A percentile compares a stretch with the other conserved stretches of the same genome.
phyloP scores from a whole-genome alignment of 1,140 invertebrate species.

The honey bee (Apis mellifera) region DNA sequence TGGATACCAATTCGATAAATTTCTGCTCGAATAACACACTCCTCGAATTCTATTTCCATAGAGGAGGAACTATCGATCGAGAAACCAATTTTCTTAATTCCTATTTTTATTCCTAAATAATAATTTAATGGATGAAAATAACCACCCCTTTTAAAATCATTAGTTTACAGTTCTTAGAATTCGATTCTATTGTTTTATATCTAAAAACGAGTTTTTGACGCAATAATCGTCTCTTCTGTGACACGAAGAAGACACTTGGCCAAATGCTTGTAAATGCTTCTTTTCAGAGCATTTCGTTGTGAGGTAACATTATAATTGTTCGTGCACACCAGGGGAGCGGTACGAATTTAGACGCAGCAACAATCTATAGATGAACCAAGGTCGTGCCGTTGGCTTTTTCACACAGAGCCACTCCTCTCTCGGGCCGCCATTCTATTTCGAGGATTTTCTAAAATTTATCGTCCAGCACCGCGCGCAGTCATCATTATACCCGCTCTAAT shows the following conservation, averaged over 20 bases:
- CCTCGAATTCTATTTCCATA: too few species aligned
- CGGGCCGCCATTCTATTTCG: slow-evolving; percentile 56
- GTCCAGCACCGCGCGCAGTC: slow-evolving; percentile 20
- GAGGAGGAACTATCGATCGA: too few species aligned
- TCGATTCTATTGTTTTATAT: neutral
- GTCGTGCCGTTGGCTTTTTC: slow-evolving; percentile 62
- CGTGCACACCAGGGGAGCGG: slow-evolving; percentile 27
- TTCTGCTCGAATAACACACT: too few species aligned
- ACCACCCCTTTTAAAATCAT: neutral
- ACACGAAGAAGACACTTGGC: neutral
- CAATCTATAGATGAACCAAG: slow-evolving; percentile 57
- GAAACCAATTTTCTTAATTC: too few species aligned
- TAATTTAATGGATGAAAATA: neutral
- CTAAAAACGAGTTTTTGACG: neutral
- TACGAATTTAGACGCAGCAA: slow-evolving; percentile 56
- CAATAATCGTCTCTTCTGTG: neutral
- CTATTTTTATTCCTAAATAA: too few species aligned
- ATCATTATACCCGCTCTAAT: slow-evolving; percentile 26
- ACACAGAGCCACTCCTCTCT: slow-evolving; percentile 25
- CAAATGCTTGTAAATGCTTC: neutral
- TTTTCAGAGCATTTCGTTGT: slow-evolving; percentile 11
- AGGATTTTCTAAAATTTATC: slow-evolving; percentile 56
- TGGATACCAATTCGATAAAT: too few species aligned
- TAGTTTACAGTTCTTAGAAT: neutral
- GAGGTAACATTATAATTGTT: slow-evolving; percentile 56